Evolutionary conservation across 2,113 vertebrate species (phyloP), one percentile per base, ranked within the genome.

Genomic region (Dascyllus trimaculatus): DNA sequence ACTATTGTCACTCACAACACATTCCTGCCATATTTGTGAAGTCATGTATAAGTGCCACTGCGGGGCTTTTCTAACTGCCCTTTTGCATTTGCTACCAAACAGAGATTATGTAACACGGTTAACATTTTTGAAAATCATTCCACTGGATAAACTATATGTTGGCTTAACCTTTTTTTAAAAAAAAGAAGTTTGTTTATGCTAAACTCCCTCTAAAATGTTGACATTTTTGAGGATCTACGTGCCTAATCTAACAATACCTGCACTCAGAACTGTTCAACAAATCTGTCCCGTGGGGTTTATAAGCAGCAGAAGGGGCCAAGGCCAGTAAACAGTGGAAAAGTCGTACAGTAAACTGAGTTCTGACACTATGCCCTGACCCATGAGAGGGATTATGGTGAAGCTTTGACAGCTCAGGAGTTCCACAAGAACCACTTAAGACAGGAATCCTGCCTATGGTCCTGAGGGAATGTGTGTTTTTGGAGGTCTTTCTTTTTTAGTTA

Each of bases 301-400:
- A 70, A 68, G 22, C 57, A 8, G 6, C 24, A 62, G 19, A 24
- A 21, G 64, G 21, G 17, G 8, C 49, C 15, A 43, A 56, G 68
- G 29, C 59, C 59, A 67, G 76, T 68, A 77, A 84, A 85, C 43
- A 71, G 74, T 58, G 18, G 26, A 72, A 10, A 63, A 73, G 53
- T 57, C 0, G 14, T 82, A 84, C 71, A 74, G 80, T 82, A 81
- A 85, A 86, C 69, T 56, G 72, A 62, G 43, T 58, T 52, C 71
- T 88, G 82, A 90, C 86, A 84, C 60, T 73, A 65, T 61, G 61
- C 66, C 67, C 56, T 79, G 77, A 90, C 84, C 86, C 81, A 73
- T 81, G 76, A 82, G 63, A 73, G 29, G 84, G 89, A 91, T 94
- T 85, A 91, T 26, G 69, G 73, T 75, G 72, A 79, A 21, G 61